These are phyloP conservation scores for Idris sp. DNA, from an alignment of 1,140 invertebrate species.

Conservation along the genomic window DNA sequence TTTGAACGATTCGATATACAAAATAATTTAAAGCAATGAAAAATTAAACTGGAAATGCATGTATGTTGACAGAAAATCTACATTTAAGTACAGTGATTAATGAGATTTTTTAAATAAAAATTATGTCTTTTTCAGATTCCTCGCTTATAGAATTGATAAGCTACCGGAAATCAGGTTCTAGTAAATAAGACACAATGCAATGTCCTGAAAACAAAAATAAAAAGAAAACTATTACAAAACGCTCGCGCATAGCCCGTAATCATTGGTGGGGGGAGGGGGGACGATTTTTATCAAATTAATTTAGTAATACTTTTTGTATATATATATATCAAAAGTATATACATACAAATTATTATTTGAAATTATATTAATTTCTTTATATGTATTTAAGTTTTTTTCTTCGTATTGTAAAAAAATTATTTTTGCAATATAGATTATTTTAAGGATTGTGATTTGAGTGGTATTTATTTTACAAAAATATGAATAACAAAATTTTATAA, in stretches of 20 bases:
- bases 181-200: constrained; percentile 63
- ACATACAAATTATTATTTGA: constrained; percentile 57
- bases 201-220: constrained; percentile 62
- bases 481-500: too few relatives aligned
- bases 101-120: too few relatives aligned
- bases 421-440: too few relatives aligned
- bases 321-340: constrained; percentile 54
- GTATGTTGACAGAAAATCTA: too few relatives aligned
- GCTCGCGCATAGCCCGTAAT: constrained; percentile 69
- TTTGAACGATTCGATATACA: constrained; percentile 17
- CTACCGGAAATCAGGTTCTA: constrained; percentile 73
- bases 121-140: constrained; percentile 68
- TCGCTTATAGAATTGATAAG: constrained; percentile 68
- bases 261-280: constrained; percentile 76
- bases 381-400: too few relatives aligned
- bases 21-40: constrained; percentile 19
- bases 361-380: background rate
- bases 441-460: too few relatives aligned
- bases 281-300: constrained; percentile 71
- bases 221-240: constrained; percentile 64
- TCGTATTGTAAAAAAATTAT: too few relatives aligned
- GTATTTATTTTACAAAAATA: too few relatives aligned
- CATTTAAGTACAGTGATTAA: too few relatives aligned
- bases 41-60: constrained; percentile 47
- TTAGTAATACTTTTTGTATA: constrained; percentile 63